These are phyloP conservation scores for Fabriciana adippe DNA, from an alignment of 2,888 invertebrate genomes.

Conservation along the genomic window DNA sequence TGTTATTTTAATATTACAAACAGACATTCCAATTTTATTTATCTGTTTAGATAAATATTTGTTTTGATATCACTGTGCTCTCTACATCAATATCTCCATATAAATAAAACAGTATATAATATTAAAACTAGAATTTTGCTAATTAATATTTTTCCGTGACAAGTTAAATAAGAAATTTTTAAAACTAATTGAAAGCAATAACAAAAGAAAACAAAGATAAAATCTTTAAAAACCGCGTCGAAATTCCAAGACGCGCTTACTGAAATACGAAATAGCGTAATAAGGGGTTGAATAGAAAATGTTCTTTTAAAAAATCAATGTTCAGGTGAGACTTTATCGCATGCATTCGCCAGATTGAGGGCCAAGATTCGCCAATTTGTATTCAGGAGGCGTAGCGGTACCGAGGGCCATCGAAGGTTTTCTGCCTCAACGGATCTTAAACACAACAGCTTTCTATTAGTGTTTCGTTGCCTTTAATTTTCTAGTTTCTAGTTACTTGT, in stretches of 20 bases:
- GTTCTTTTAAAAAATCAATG: conserved; percentile 61
- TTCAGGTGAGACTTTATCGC: conserved; percentile 61
- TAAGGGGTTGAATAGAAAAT: conserved; percentile 42
- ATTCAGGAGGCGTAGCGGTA: conserved; percentile 56
- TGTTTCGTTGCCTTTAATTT: conserved; percentile 46
- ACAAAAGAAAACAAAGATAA: conserved; percentile 1
- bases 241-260: conserved; percentile 26
- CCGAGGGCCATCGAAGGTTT: conserved; percentile 51
- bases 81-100: too few relatives aligned
- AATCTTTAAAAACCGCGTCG: conserved; percentile 24
- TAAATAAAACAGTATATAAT: too few relatives aligned
- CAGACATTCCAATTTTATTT: too few relatives aligned
- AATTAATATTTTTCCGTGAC: too few relatives aligned
- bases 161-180: too few relatives aligned
- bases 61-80: too few relatives aligned
- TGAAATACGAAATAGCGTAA: conserved; percentile 36
- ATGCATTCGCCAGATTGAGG: conserved; percentile 69
- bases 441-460: conserved; percentile 66
- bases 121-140: too few relatives aligned
- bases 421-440: conserved; percentile 58
- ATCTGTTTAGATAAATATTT: too few relatives aligned
- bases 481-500: conserved; percentile 24
- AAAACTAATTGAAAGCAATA: too few relatives aligned
- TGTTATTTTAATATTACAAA: too few relatives aligned
- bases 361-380: conserved; percentile 72